Evolutionary conservation across 2,797 vertebrate genomes (phyloP).

Genomic region (Picus viridis): DNA sequence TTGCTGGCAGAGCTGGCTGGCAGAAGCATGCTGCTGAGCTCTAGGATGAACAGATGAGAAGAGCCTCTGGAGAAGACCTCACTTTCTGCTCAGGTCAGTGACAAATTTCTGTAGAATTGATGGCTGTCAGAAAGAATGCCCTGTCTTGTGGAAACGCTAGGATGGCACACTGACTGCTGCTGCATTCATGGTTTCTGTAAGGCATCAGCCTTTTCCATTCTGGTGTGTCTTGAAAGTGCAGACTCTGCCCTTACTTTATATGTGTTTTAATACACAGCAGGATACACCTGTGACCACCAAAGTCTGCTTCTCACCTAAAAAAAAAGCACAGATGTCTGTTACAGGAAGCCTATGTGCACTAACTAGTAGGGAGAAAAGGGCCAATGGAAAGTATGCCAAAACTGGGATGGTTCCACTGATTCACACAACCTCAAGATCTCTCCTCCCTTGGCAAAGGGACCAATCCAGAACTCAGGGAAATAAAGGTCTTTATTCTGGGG

Average conservation of each 20-base stretch:
- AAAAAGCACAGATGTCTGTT: background rate
- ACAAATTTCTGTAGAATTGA: background rate
- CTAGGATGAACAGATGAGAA: background rate
- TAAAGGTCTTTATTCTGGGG: background rate
- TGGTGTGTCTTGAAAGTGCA: background rate
- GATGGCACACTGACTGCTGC: background rate
- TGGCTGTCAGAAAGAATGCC: background rate
- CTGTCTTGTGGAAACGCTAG: background rate
- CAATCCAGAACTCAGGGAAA: background rate
- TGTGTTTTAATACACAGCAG: background rate
- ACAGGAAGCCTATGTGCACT: background rate
- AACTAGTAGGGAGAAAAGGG: background rate
- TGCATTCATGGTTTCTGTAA: background rate
- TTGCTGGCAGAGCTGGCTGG: background rate
- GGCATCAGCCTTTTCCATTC: background rate
- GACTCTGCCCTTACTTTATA: background rate
- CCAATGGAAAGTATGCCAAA: background rate
- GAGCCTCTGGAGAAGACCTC: background rate
- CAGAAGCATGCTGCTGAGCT: background rate
- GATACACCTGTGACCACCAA: background rate
- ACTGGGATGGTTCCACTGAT: background rate
- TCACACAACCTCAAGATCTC: background rate
- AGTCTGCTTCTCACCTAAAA: background rate
- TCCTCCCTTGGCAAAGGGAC: background rate
- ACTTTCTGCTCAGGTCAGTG: background rate